Evolutionary conservation across 2,797 vertebrate species (phyloP).

Genomic region (Hippocampus kuda): DNA sequence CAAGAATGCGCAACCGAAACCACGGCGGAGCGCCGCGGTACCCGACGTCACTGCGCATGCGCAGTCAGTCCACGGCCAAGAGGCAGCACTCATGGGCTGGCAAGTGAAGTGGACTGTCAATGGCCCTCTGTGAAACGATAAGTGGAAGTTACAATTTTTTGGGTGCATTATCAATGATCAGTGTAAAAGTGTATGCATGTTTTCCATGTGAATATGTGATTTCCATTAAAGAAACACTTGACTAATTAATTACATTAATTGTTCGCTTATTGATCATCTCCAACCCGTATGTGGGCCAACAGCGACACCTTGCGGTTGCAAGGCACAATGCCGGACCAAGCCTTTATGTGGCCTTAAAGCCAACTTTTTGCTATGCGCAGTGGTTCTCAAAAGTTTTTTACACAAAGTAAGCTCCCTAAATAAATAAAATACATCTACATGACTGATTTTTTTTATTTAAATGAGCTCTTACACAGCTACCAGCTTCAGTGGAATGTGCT

Average conservation of each 20-base stretch:
- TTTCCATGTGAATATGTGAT: background rate
- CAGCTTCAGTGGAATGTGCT: too few relatives aligned
- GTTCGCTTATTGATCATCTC: background rate
- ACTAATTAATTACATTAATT: too few relatives aligned
- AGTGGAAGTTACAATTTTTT: background rate
- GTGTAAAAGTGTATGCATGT: too few relatives aligned
- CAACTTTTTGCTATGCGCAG: background rate
- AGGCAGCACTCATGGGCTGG: background rate
- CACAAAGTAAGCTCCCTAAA: too few relatives aligned
- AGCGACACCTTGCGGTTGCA: constrained; percentile 46
- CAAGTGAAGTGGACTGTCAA: background rate
- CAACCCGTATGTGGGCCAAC: constrained; percentile 22
- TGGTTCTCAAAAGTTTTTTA: too few relatives aligned
- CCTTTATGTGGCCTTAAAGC: background rate
- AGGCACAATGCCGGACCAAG: background rate
- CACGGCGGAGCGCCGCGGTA: constrained; percentile 49
- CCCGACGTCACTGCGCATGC: constrained; percentile 58
- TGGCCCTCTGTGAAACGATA: background rate
- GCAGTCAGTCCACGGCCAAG: constrained; percentile 21
- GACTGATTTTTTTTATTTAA: too few relatives aligned
- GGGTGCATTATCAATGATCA: background rate
- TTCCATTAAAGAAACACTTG: background rate
- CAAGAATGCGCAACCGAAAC: constrained; percentile 73
- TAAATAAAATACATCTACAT: too few relatives aligned
- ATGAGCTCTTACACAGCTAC: too few relatives aligned